phyloP scores from a whole-genome alignment of 2,888 invertebrate genomes.

The Pyrocoelia pectoralis region DNA sequence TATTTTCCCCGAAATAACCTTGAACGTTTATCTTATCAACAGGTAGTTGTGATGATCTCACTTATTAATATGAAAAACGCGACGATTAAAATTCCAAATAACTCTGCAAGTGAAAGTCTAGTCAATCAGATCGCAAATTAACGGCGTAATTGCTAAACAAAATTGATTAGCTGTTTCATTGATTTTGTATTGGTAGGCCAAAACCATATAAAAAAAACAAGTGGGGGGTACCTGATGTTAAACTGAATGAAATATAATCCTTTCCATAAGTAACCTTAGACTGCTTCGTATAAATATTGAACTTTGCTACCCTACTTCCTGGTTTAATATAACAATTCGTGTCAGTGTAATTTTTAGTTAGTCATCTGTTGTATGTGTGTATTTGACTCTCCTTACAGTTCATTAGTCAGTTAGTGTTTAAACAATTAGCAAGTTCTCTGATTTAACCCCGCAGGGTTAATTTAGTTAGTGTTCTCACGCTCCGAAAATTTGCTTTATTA shows the following conservation, averaged over 20 bases:
- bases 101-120: slow-evolving; percentile 6
- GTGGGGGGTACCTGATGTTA: slow-evolving; percentile 10
- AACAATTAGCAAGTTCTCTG: slow-evolving; percentile 8
- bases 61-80: not conserved
- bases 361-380: slow-evolving; percentile 30
- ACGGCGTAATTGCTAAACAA: not conserved
- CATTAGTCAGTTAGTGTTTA: slow-evolving; percentile 16
- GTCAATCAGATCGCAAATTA: not conserved
- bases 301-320: slow-evolving; percentile 47
- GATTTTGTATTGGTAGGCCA: not conserved
- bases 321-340: slow-evolving; percentile 43
- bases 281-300: slow-evolving; percentile 46
- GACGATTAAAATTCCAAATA: not conserved
- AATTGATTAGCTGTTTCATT: not conserved
- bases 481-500: no score
- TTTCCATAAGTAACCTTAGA: slow-evolving; percentile 15
- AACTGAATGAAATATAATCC: slow-evolving; percentile 11
- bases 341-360: slow-evolving; percentile 42
- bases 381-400: slow-evolving; percentile 20
- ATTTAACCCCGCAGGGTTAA: not conserved
- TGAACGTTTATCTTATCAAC: not conserved
- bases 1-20: not conserved
- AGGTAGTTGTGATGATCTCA: not conserved
- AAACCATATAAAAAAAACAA: no score
- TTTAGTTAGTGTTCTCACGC: slow-evolving; percentile 16